These are phyloP conservation scores for Ceratoteleas bidentatus DNA, from an alignment of 1,140 invertebrate genomes.

Conservation along the genomic window DNA sequence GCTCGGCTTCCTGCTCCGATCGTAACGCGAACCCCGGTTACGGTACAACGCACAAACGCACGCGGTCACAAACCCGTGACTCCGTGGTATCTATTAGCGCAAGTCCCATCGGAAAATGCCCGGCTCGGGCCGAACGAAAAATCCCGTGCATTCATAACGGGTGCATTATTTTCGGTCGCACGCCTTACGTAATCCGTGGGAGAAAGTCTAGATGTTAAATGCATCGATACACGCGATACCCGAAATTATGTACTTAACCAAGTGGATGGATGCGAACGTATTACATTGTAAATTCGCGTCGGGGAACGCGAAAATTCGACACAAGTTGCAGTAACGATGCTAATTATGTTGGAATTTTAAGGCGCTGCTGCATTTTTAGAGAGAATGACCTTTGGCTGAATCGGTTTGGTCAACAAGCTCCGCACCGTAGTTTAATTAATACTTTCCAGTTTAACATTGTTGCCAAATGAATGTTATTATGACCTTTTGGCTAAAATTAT, in stretches of 20 bases:
- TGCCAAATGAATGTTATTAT: no score
- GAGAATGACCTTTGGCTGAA: no score
- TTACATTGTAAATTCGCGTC: no score
- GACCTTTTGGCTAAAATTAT: no score
- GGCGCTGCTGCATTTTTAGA: no score
- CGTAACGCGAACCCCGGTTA: slow-evolving; percentile 25
- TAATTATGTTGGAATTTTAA: no score
- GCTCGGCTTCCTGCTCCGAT: slow-evolving; percentile 27
- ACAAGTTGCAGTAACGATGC: neutral
- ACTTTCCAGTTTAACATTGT: no score
- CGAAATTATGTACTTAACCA: slow-evolving; percentile 22
- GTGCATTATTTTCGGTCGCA: slow-evolving; percentile 22
- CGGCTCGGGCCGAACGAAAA: slow-evolving; percentile 1
- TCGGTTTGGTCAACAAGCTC: no score
- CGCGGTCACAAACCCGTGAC: slow-evolving; percentile 1
- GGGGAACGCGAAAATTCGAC: neutral
- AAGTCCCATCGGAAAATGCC: slow-evolving; percentile 13
- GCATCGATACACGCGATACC: slow-evolving; percentile 30
- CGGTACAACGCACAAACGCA: slow-evolving; percentile 36
- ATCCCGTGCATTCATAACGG: slow-evolving; percentile 34
- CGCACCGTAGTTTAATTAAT: no score
- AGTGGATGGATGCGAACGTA: no score
- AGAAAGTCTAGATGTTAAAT: slow-evolving; percentile 28
- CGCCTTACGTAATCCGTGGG: slow-evolving; percentile 29
- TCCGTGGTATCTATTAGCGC: neutral